These are phyloP conservation scores for Octonoba sinensis DNA, from an alignment of 2,888 invertebrate species.

Conservation along the genomic window DNA sequence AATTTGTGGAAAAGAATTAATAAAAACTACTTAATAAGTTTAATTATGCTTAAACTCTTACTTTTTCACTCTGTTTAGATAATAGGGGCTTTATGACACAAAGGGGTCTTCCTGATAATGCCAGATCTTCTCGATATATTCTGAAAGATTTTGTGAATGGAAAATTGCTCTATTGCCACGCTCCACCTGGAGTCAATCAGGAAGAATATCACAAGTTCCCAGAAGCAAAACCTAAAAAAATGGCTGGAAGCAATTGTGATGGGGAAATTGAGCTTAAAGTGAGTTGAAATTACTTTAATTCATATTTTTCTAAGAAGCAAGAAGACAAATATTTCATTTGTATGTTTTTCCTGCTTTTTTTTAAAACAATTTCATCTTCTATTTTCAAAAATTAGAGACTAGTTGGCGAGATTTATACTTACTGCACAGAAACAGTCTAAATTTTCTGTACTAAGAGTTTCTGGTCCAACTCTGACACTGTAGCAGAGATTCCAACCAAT, in stretches of 20 bases:
- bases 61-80: constrained; percentile 76
- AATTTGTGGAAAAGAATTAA: too few relatives aligned
- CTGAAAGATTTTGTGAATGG: constrained; percentile 94
- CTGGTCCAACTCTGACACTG: too few relatives aligned
- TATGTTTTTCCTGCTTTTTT: background rate
- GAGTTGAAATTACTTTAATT: background rate
- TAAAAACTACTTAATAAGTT: too few relatives aligned
- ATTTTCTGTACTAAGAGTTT: too few relatives aligned
- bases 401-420: too few relatives aligned
- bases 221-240: constrained; percentile 21
- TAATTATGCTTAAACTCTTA: too few relatives aligned
- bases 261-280: background rate
- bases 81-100: constrained; percentile 97
- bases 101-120: constrained; percentile 90
- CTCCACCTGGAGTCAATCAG: constrained; percentile 82
- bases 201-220: constrained; percentile 73
- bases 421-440: too few relatives aligned
- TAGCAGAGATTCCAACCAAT: too few relatives aligned
- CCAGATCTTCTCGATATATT: constrained; percentile 88
- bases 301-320: background rate
- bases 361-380: background rate
- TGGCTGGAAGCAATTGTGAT: background rate
- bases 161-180: constrained; percentile 83
- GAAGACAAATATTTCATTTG: background rate
- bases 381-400: too few relatives aligned